A percentile compares a stretch with the other conserved stretches of the same genome.
phyloP scores from a whole-genome alignment of 37 sponge, comb jelly and placozoan species.

The Chondrilla cf. caribensis region DNA sequence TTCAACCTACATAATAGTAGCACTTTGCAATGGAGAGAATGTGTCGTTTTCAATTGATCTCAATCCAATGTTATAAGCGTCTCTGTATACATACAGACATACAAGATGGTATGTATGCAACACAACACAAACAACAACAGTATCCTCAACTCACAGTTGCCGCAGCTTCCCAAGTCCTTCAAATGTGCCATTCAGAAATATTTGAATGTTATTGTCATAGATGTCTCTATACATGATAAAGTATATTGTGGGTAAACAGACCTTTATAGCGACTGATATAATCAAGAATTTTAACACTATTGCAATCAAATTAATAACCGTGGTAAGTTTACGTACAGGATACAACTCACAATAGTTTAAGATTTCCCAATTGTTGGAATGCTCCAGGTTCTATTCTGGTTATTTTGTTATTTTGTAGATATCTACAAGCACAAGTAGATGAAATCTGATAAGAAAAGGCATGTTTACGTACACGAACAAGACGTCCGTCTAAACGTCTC shows the following conservation, averaged over 20 bases:
- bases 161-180: slow-evolving; percentile 29
- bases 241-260: background rate
- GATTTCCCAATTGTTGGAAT: background rate
- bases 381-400: slow-evolving; percentile 24
- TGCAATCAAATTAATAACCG: too few species aligned
- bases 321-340: too few species aligned
- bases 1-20: slow-evolving; percentile 29
- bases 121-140: background rate
- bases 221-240: slow-evolving; percentile 4
- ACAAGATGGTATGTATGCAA: background rate
- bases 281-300: too few species aligned
- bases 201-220: slow-evolving; percentile 25
- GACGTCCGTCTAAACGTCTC: too few species aligned
- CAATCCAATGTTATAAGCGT: slow-evolving; percentile 23
- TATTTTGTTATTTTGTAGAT: slow-evolving; percentile 39
- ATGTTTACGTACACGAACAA: background rate
- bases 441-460: background rate
- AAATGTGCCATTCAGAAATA: slow-evolving; percentile 30
- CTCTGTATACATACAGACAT: slow-evolving; percentile 3
- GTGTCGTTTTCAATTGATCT: background rate
- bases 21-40: slow-evolving; percentile 25
- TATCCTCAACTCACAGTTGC: slow-evolving; percentile 17
- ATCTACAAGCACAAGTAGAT: slow-evolving; percentile 1
- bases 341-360: slow-evolving; percentile 34
- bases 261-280: too few species aligned